Base-by-base conservation (phyloP, 1,140 invertebrate species). In the Eueides isabella region DNA sequence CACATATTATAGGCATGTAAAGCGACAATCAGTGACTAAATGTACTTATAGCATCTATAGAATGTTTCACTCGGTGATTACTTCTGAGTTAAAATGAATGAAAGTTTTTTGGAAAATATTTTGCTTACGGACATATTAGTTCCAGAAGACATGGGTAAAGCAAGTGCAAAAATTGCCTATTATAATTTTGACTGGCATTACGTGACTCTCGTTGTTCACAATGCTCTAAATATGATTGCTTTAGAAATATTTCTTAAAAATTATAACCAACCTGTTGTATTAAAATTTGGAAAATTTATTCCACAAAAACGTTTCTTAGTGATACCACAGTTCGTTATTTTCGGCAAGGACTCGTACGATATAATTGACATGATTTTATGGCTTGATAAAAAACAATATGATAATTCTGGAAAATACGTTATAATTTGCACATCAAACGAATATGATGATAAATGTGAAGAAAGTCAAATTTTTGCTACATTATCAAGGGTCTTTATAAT, bases 101-200 rank as follows among this genome's bases (percentile, higher is more conserved):
- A 41, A 44, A 28, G 35, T 67, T 44, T 35, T 44, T 44, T 41
- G 11, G 65, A 67, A 19, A 26, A 67, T 0, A 1, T 63, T 29
- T n/a, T 63, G n/a, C n/a, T 14, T 31, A 23, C 29, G 71, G 68
- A 76, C 64, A 61, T 75, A 28, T 12, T 67, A 30, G 63, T 74
- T 26, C 68, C 82, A 44, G 23, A 69, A 55, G 70, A 82, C 29
- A 80, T 88, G 14, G 82, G 81, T 35, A 55, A 74, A 71, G 72
- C 81, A 9, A 83, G 83, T 26, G 85, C 85, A 55, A 87, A 84
- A 69, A 81, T 89, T 28, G 85, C 80, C 7, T 82, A 75, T 71
- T 80, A 83, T 44, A 87, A 89, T 74, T 89, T 85, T 62, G 81
- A 87, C 74, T 89, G 85, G 87, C 85, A 85, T 16, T 89, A 83